Percentiles rank a stretch among this genome's conserved stretches.
These are phyloP conservation scores for Guaruba guarouba DNA, from an alignment of 2,113 vertebrate species.

Conservation along the genomic window DNA sequence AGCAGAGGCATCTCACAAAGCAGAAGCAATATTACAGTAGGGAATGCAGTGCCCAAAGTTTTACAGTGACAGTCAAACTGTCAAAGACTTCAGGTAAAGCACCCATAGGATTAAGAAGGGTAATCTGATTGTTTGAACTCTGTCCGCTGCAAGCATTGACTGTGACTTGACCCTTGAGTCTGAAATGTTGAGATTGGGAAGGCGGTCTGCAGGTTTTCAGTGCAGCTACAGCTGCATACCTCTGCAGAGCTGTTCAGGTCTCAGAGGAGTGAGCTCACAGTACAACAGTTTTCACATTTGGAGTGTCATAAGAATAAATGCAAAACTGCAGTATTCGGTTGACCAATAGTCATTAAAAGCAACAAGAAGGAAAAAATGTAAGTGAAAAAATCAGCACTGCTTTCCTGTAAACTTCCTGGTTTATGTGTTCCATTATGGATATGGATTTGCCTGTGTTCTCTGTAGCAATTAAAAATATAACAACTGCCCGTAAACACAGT, in stretches of 20 bases:
- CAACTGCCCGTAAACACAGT: not conserved
- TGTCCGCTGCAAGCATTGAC: not conserved
- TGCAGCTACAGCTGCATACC: not conserved
- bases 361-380: not conserved
- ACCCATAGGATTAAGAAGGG: not conserved
- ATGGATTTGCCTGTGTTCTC: not conserved
- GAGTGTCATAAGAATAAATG: not conserved
- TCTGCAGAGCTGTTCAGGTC: not conserved
- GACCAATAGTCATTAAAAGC: not conserved
- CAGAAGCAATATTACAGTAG: not conserved
- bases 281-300: not conserved
- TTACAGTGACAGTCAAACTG: not conserved
- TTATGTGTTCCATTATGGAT: not conserved
- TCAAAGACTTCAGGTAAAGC: not conserved
- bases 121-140: conserved; percentile 8
- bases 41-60: not conserved
- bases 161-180: not conserved
- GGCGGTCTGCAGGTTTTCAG: not conserved
- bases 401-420: not conserved
- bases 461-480: not conserved
- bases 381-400: not conserved
- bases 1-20: conserved; percentile 13
- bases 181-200: conserved; percentile 11
- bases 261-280: not conserved
- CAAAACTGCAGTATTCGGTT: not conserved